Base-by-base conservation (phyloP, 2,888 invertebrate species). In the Epirrita christyi region DNA sequence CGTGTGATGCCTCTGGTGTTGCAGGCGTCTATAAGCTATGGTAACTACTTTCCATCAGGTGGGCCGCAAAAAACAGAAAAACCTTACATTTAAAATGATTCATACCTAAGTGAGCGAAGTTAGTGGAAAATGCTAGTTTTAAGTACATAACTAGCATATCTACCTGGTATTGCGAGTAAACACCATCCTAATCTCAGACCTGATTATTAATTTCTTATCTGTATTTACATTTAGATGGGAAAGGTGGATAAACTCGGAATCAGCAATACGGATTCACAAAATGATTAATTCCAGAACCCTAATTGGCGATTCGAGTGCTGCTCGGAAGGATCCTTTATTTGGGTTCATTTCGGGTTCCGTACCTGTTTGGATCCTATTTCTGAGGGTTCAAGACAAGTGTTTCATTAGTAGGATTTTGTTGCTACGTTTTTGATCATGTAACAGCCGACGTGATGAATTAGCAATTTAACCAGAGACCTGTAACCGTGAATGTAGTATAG, bases 281-380 rank as follows among this genome's bases (percentile, higher is more conserved):
- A 49, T 51, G 44, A 49, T 55, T 59, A 59, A 64, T 61, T 59
- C 56, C 45, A 45, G 53, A 49, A 49, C 13, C 21, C 62, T 63
- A 66, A 67, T 67, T 67, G 67, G 53, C 47, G 56, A 63, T 62
- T 62, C 55, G 58, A 64, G 63, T 56, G 40, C 41, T 38, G 45
- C 52, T 51, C 34, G 45, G 47, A 55, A 10, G 37, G 36, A 52
- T 32, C 36, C 14, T 42, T 48, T 34, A 44, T 49, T 54, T 42
- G 48, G 34, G 36, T 15, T 36, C 27, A 55, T 57, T 53, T 57
- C 54, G 27, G 49, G 28, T 43, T 11, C 37, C 40, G 55, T 46
- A 48, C 38, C 34, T 32, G 32, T 38, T 42, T n/a, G 42, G 56
- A 49, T 44, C 54, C 59, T 49, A 61, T 63, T 65, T 63, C 55